phyloP scores from a whole-genome alignment of 2,888 invertebrate species.

The Eudemis profundana region DNA sequence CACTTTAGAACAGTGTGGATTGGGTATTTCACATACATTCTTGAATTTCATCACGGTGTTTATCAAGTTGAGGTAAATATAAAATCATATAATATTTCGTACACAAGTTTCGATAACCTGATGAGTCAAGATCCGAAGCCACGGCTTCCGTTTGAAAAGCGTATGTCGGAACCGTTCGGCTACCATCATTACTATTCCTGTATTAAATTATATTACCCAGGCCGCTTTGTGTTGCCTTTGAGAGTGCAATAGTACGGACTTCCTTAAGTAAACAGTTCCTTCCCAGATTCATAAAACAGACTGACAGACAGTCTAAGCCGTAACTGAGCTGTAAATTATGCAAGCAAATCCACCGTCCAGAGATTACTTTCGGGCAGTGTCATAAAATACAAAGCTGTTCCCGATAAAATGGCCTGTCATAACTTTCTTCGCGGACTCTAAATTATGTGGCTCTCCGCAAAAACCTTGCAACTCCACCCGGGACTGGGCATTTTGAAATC shows the following conservation, averaged over 20 bases:
- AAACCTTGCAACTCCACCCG: slow-evolving; percentile 32
- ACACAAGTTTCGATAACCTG: no score
- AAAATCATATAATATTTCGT: no score
- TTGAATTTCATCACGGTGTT: no score
- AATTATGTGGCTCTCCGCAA: slow-evolving; percentile 41
- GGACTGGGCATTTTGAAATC: slow-evolving; percentile 27
- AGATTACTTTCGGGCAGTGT: slow-evolving; percentile 40
- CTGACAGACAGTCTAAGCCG: slow-evolving; percentile 28
- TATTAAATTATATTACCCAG: no score
- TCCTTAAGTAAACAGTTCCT: slow-evolving; percentile 11
- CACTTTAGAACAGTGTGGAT: no score
- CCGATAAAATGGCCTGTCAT: slow-evolving; percentile 44
- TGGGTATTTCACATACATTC: no score
- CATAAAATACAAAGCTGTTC: slow-evolving; percentile 44
- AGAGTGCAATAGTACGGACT: neutral
- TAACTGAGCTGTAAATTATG: slow-evolving; percentile 40
- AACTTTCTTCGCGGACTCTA: slow-evolving; percentile 41
- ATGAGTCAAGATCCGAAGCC: no score
- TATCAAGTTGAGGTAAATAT: no score
- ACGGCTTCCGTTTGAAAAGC: no score
- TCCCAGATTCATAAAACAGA: slow-evolving; percentile 30
- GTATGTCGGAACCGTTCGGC: no score
- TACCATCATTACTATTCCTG: no score
- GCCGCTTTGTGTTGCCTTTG: neutral
- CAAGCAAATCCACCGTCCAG: slow-evolving; percentile 40